Evolutionary conservation across 2,888 invertebrate genomes (phyloP), one percentile per base, ranked within the genome.

Genomic region (Limnephilus rhombicus): DNA sequence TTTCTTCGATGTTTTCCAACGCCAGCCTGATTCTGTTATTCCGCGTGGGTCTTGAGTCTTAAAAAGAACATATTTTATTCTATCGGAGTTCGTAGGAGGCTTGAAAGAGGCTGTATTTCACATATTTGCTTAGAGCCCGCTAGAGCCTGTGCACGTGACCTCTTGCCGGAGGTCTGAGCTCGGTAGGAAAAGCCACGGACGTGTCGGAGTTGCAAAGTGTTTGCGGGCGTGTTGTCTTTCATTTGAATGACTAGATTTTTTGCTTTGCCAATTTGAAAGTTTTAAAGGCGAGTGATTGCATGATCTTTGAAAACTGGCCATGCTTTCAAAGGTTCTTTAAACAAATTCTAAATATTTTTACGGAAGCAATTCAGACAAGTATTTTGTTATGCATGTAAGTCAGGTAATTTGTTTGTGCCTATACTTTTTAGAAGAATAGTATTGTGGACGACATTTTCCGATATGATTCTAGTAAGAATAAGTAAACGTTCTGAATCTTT

Each of bases 101-200:
- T 80, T 45, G 85, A 82, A 92, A 90, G 90, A 92, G 91, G 83
- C 91, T 91, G 91, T 92, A 91, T 92, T 91, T 90, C 90, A 90
- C 92, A 93, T 93, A 93, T 93, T 93, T 93, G 92, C 93, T 93
- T 90, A 90, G 90, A 91, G 68, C 68, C 68, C 9, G 68, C 68
- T 53, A 18, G 53, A 91, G 89, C 89, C 80, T 68, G 29, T 34
- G 89, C 89, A 89, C 91, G 91, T 91, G 91, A 91, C 89, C 91
- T 91, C 91, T 91, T 89, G 80, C 24, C 80, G 34, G 91, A 87
- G 41, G 87, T 87, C 53, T 41, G 31, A 90, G 45, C 88, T 89
- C 68, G 31, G 81, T 24, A 45, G 81, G 68, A 91, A 89, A 91
- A 91, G 53, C 89, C n/a, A 53, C 87, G 34, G 53, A 88, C 91